These are phyloP conservation scores for Liparis tanakae DNA, from an alignment of 2,797 vertebrate species.

Conservation along the genomic window DNA sequence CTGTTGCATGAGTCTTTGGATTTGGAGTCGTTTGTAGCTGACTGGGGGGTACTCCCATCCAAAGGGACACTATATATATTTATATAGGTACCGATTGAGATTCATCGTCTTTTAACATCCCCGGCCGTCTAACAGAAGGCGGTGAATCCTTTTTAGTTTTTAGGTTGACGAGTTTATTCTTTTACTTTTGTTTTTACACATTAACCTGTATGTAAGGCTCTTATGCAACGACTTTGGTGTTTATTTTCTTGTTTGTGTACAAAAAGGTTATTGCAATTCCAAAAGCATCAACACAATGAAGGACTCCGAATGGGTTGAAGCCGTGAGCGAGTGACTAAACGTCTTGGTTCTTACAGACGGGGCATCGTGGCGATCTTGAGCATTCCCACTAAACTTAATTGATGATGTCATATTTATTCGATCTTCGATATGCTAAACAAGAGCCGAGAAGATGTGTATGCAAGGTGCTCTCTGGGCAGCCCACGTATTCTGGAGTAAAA, in stretches of 20 bases:
- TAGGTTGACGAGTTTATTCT: constrained; percentile 45
- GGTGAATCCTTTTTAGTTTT: constrained; percentile 33
- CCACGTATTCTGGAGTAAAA: constrained; percentile 16
- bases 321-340: not conserved
- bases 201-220: constrained; percentile 23
- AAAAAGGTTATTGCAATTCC: constrained; percentile 51
- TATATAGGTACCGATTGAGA: constrained; percentile 33
- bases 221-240: constrained; percentile 29
- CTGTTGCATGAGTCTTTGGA: constrained; percentile 29
- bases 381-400: constrained; percentile 25
- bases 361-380: constrained; percentile 7
- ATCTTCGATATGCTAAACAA: constrained; percentile 15
- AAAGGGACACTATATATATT: constrained; percentile 44
- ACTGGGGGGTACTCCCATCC: constrained; percentile 23
- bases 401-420: constrained; percentile 17
- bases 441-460: constrained; percentile 22
- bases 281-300: constrained; percentile 16
- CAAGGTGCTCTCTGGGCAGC: constrained; percentile 13
- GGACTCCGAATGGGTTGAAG: constrained; percentile 7
- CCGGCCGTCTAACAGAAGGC: constrained; percentile 19
- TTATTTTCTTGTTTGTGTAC: constrained; percentile 41
- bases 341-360: constrained; percentile 12
- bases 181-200: constrained; percentile 23
- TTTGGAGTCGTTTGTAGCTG: constrained; percentile 24
- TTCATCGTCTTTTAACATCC: constrained; percentile 38